These are phyloP conservation scores for Cardiocondyla obscurior DNA, from an alignment of 1,140 invertebrate genomes.

Conservation along the genomic window DNA sequence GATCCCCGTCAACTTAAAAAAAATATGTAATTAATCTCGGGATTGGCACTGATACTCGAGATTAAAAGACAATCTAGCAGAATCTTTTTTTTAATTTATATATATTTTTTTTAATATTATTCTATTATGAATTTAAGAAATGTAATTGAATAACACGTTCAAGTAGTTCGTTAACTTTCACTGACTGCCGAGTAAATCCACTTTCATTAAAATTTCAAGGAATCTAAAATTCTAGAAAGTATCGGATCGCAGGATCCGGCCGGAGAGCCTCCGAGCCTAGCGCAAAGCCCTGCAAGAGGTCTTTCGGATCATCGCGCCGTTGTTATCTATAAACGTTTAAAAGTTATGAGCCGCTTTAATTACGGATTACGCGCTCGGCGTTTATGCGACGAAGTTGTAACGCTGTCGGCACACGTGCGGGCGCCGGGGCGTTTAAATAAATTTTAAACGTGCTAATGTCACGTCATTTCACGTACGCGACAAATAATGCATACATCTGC, in stretches of 20 bases:
- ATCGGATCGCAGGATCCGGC: neutral
- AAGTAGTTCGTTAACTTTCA: constrained; percentile 3
- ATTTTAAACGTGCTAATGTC: constrained; percentile 39
- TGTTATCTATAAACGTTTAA: constrained; percentile 59
- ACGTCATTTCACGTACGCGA: constrained; percentile 10
- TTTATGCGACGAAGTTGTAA: constrained; percentile 35
- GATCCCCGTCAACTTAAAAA: neutral
- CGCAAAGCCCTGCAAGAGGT: constrained; percentile 15
- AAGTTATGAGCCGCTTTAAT: constrained; percentile 52
- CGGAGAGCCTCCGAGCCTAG: neutral
- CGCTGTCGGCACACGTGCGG: neutral
- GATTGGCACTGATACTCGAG: too few relatives aligned
- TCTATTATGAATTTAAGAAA: neutral
- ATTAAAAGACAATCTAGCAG: too few relatives aligned
- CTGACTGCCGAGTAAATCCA: neutral
- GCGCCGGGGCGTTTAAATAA: constrained; percentile 46
- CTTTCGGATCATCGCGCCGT: constrained; percentile 33
- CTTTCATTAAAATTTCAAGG: constrained; percentile 25
- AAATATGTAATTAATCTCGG: too few relatives aligned
- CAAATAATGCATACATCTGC: constrained; percentile 24
- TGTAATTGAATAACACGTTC: neutral
- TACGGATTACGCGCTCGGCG: constrained; percentile 44
- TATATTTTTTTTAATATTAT: neutral
- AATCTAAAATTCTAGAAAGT: constrained; percentile 36
- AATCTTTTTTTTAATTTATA: too few relatives aligned